Percentiles rank a stretch among this genome's conserved stretches.
Evolutionary conservation across 2,113 vertebrate species (phyloP).

Genomic region (Notechis scutatus): DNA sequence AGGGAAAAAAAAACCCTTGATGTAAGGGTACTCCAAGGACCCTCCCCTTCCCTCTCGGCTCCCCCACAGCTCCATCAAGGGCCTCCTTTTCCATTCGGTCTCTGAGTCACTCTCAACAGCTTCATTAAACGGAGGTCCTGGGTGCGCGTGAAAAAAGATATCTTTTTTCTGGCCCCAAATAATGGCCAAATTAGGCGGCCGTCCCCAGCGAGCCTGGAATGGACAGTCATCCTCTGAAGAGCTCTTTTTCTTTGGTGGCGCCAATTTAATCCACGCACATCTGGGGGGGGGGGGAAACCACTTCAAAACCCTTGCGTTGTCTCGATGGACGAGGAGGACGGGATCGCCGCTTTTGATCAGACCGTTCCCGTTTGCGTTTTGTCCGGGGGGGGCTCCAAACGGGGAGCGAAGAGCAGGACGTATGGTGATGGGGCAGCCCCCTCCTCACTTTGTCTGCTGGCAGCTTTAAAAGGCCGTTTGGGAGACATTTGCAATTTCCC

Average conservation of each 20-base stretch:
- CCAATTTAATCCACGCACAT: not conserved
- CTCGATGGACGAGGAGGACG: no score
- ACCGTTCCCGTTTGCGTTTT: not conserved
- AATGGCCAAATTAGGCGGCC: not conserved
- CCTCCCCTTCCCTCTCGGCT: not conserved
- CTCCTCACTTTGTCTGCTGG: not conserved
- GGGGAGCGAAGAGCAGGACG: not conserved
- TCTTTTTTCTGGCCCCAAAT: not conserved
- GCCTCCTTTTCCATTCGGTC: not conserved
- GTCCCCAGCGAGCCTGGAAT: not conserved
- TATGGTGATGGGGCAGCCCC: not conserved
- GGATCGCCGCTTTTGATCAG: not conserved
- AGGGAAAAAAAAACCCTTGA: no score
- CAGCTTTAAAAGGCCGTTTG: not conserved
- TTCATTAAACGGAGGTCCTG: not conserved
- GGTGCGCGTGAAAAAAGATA: not conserved
- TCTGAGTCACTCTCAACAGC: not conserved
- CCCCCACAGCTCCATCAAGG: not conserved
- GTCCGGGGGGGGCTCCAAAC: not conserved
- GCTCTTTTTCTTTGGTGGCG: not conserved
- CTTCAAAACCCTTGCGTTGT: not conserved
- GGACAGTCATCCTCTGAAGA: not conserved
- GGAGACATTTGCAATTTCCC: not conserved
- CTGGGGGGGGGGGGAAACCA: fast-evolving
- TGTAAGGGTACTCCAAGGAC: not conserved